These are phyloP conservation scores for Drosophila nigrodunni DNA, from an alignment of 1,140 invertebrate species.

Conservation along the genomic window DNA sequence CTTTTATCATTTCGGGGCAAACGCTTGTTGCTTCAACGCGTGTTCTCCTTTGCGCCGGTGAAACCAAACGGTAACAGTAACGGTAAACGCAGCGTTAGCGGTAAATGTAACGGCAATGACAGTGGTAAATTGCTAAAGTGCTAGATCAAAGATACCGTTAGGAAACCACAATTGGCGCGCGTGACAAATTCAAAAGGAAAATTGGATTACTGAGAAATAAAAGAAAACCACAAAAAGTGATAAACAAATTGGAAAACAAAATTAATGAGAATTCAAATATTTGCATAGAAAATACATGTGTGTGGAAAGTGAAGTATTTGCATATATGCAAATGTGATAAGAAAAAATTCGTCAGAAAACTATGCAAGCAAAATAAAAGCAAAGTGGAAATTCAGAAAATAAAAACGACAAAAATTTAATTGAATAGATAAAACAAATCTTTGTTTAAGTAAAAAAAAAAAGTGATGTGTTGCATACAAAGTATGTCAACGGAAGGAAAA, in stretches of 20 bases:
- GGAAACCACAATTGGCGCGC: conserved; percentile 25
- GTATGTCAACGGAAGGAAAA: background rate
- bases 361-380: too few relatives aligned
- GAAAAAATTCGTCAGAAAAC: too few relatives aligned
- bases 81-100: conserved; percentile 32
- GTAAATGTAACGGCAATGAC: conserved; percentile 1
- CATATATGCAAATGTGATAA: conserved; percentile 1
- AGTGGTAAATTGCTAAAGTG: conserved; percentile 17
- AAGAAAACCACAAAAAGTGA: conserved; percentile 9
- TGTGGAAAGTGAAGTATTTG: conserved; percentile 2
- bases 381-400: background rate
- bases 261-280: conserved; percentile 18
- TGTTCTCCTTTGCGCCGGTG: background rate
- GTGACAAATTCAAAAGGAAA: conserved; percentile 33
- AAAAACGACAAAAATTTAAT: background rate
- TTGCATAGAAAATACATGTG: conserved; percentile 30
- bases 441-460: too few relatives aligned
- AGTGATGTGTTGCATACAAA: background rate
- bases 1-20: conserved; percentile 62
- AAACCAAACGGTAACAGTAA: conserved; percentile 5
- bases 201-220: conserved; percentile 5
- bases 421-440: too few relatives aligned
- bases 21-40: conserved; percentile 71
- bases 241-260: conserved; percentile 16
- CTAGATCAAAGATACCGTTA: conserved; percentile 26